Conservation (phyloP, 1,140 invertebrate genomes). For the Diplogasteroides magnus region DNA sequence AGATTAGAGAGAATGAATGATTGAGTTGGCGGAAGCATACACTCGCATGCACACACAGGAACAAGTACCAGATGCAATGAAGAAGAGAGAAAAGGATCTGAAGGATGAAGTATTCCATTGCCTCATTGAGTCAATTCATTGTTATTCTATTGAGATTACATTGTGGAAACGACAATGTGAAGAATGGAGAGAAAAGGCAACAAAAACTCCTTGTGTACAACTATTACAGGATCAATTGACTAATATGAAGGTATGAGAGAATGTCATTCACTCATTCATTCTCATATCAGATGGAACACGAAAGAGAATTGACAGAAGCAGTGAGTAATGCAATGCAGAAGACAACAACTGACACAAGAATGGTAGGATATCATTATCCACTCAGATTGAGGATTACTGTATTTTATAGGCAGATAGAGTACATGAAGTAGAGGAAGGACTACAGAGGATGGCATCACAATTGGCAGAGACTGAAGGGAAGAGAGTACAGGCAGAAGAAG, state of each 20-base stretch:
- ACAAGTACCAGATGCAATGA: constrained; percentile 18
- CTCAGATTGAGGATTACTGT: background rate
- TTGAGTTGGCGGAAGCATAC: constrained; percentile 30
- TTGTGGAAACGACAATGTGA: constrained; percentile 19
- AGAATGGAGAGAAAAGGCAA: constrained; percentile 31
- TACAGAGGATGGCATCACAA: background rate
- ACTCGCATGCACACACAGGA: constrained; percentile 31
- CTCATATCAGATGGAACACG: constrained; percentile 16
- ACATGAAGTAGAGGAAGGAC: background rate
- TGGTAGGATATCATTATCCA: background rate
- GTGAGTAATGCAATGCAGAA: constrained; percentile 13
- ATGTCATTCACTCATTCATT: constrained; percentile 1
- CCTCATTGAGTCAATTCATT: background rate
- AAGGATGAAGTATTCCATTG: constrained; percentile 7
- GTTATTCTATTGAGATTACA: constrained; percentile 6
- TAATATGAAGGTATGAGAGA: constrained; percentile 26
- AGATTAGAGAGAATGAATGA: constrained; percentile 2
- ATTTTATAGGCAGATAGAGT: background rate
- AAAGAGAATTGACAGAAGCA: constrained; percentile 13
- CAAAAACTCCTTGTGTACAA: constrained; percentile 21
- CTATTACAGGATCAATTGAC: constrained; percentile 28
- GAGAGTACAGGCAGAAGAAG: background rate
- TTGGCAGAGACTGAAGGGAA: background rate
- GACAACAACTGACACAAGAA: background rate
- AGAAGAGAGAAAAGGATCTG: constrained; percentile 20